Evolutionary conservation across 2,797 vertebrate species (phyloP), one percentile per base, ranked within the genome.

Genomic region (Lateolabrax maculatus): DNA sequence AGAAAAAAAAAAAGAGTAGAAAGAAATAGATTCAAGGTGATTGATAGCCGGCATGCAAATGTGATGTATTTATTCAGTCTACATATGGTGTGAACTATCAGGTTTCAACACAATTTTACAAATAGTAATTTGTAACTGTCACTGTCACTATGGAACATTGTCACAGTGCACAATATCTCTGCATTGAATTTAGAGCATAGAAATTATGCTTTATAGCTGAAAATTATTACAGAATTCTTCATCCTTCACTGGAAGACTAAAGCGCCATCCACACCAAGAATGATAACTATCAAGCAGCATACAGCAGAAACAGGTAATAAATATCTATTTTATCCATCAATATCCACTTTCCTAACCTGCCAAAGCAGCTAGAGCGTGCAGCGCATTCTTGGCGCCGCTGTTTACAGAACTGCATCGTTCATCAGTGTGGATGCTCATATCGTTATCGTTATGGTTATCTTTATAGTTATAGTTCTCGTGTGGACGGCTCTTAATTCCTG

Each of bases 41-140:
- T 61, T 52, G 44, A 43, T 52, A 31, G 23, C 23, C 16, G 19
- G 46, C 8, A 43, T 41, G 9, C 6, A 13, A 8, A n/a, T 61
- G 27, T n/a, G 0, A n/a, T 44, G 16, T 13, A 57, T 72, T 51
- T 71, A 21, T 48, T 49, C 16, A 49, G 9, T 49, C 57, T 43
- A 49, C n/a, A 29, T 18, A 13, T 53, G 1, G 53, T 27, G 3
- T 46, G 6, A 49, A 69, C 16, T 18, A 21, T 44, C 8, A 9
- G 29, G 55, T 37, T 25, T 51, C 4, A 53, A 55, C 7, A 75
- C 19, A 39, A 39, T 48, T 44, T 16, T 57, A 36, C 4, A 27
- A 48, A 21, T 11, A n/a, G 11, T 65, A 9, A 52, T 70, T 58
- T 65, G 23, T 60, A 49, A 62, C 65, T 55, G n/a, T n/a, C n/a